Percentiles rank a stretch among this genome's conserved stretches.
These are phyloP conservation scores for Pseudorasbora parva DNA, from an alignment of 2,113 vertebrate species.

Conservation along the genomic window DNA sequence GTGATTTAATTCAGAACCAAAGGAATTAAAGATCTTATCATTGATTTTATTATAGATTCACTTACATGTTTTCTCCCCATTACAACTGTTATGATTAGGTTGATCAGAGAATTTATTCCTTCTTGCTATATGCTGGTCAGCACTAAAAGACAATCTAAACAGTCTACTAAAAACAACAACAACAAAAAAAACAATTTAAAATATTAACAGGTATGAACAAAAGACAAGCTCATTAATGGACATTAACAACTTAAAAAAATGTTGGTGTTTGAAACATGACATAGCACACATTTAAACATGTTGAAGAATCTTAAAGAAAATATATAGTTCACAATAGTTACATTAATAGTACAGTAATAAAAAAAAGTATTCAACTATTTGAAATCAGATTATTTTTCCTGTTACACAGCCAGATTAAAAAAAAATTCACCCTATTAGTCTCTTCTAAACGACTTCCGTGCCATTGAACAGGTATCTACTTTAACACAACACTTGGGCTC, in stretches of 20 bases:
- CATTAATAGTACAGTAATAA: not conserved
- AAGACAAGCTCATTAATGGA: not conserved
- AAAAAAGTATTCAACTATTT: not conserved
- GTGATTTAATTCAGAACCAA: not conserved
- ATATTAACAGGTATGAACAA: not conserved
- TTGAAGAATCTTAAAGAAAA: slow-evolving; percentile 19
- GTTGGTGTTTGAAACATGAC: not conserved
- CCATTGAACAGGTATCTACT: not conserved
- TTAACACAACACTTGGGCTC: not conserved
- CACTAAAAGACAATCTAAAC: not conserved
- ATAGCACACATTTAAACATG: slow-evolving; percentile 29
- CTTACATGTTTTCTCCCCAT: not conserved
- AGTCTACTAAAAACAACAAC: not conserved
- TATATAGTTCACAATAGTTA: slow-evolving; percentile 14
- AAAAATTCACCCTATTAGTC: not conserved
- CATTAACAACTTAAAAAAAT: not conserved
- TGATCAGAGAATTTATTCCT: not conserved
- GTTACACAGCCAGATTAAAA: not conserved
- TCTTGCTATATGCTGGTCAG: not conserved
- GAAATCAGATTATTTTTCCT: not conserved
- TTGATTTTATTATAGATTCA: not conserved
- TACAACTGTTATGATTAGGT: not conserved
- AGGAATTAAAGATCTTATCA: not conserved
- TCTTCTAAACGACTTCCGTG: not conserved
- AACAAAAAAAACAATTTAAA: not conserved